Conservation (phyloP, 2,888 invertebrate species). For the Drosophila testacea region DNA sequence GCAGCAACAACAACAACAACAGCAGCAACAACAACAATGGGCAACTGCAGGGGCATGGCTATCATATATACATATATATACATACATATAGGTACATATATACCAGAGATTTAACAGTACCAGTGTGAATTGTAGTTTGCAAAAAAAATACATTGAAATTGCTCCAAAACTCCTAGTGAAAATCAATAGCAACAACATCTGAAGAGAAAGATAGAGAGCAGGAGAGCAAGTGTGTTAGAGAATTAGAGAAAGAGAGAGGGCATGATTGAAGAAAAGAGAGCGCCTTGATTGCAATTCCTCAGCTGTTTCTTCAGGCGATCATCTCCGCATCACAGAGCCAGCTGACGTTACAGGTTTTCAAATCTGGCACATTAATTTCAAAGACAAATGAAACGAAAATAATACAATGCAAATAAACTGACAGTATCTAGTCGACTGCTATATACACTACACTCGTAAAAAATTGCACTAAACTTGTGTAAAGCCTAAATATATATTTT, state of each 20-base stretch:
- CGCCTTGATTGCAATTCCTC: slow-evolving; percentile 63
- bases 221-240: neutral
- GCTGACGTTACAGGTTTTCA: slow-evolving; percentile 79
- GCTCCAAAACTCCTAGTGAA: slow-evolving; percentile 61
- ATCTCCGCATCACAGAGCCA: slow-evolving; percentile 49
- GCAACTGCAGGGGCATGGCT: slow-evolving; percentile 56
- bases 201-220: neutral
- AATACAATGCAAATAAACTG: slow-evolving; percentile 55
- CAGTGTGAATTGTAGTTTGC: slow-evolving; percentile 35
- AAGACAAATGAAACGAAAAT: slow-evolving; percentile 74
- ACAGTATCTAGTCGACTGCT: slow-evolving; percentile 7
- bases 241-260: neutral
- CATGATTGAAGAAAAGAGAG: slow-evolving; percentile 27
- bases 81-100: neutral
- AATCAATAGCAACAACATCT: slow-evolving; percentile 42
- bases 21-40: slow-evolving; percentile 29
- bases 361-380: slow-evolving; percentile 79
- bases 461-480: too few species aligned
- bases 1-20: slow-evolving; percentile 27
- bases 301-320: slow-evolving; percentile 57
- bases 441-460: slow-evolving; percentile 38
- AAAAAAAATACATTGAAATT: slow-evolving; percentile 54
- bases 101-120: slow-evolving; percentile 26
- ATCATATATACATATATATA: slow-evolving; percentile 30
- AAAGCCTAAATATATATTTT: neutral